Evolutionary conservation across 2,888 invertebrate genomes (phyloP).

Genomic region (Drosophila atripex): DNA sequence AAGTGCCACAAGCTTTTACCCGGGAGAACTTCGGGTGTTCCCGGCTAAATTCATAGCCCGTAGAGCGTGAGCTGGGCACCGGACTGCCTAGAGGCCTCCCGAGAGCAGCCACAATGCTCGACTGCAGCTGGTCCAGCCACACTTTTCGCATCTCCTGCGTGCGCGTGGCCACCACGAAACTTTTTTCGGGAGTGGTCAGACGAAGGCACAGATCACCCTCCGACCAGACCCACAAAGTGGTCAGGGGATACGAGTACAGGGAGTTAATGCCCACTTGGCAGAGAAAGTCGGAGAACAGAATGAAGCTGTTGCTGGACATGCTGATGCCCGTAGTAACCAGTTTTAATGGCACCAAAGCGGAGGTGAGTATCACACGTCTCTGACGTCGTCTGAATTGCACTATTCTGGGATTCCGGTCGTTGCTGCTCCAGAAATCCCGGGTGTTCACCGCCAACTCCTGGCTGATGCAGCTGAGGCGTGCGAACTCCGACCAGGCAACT

Average conservation of each 20-base stretch:
- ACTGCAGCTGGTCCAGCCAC: constrained; percentile 91
- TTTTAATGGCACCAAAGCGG: constrained; percentile 88
- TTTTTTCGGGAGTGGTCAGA: constrained; percentile 92
- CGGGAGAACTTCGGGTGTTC: constrained; percentile 90
- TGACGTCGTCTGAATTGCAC: constrained; percentile 85
- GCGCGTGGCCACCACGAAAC: constrained; percentile 87
- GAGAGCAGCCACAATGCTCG: constrained; percentile 88
- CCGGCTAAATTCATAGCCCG: constrained; percentile 88
- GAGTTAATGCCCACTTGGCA: constrained; percentile 89
- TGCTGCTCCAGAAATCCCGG: constrained; percentile 82
- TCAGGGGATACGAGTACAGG: constrained; percentile 88
- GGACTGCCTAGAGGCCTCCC: constrained; percentile 86
- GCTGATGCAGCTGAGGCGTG: constrained; percentile 77
- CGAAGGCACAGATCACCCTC: constrained; percentile 88
- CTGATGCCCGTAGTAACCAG: constrained; percentile 89
- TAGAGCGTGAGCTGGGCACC: constrained; percentile 88
- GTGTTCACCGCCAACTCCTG: constrained; percentile 82
- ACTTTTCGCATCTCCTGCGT: constrained; percentile 89
- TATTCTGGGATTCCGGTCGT: constrained; percentile 82
- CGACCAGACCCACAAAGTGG: constrained; percentile 92
- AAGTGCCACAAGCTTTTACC: constrained; percentile 91
- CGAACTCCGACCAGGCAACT: constrained; percentile 78
- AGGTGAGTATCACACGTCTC: constrained; percentile 91
- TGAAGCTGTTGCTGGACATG: constrained; percentile 89
- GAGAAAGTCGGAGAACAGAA: constrained; percentile 92